phyloP scores from a whole-genome alignment of 2,888 invertebrate species.

The Blastobasis adustella region DNA sequence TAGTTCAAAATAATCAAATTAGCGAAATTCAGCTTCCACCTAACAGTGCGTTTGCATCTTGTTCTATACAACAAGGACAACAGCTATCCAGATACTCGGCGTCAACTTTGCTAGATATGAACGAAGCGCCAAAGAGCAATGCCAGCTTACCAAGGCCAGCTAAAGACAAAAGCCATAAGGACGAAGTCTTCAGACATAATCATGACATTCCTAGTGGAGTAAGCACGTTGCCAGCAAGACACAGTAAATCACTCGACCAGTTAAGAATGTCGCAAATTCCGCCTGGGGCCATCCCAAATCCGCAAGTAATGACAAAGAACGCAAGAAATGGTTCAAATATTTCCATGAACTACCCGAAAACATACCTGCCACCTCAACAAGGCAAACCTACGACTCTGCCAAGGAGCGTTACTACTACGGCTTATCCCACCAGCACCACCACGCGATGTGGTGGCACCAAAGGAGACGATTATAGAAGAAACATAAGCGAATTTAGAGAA shows the following conservation, averaged over 20 bases:
- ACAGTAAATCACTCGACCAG: conserved; percentile 89
- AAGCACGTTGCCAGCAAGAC: conserved; percentile 79
- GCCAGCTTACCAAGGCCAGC: conserved; percentile 37
- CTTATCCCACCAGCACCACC: conserved; percentile 62
- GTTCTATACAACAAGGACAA: conserved; percentile 61
- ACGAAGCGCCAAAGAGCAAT: conserved; percentile 41
- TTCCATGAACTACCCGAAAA: conserved; percentile 65
- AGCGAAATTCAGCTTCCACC: conserved; percentile 68
- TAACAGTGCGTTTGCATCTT: conserved; percentile 57
- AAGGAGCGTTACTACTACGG: conserved; percentile 63
- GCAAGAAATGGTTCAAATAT: conserved; percentile 54
- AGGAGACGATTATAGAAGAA: conserved; percentile 73
- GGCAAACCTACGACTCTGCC: conserved; percentile 66
- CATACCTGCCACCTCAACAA: conserved; percentile 54
- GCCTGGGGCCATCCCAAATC: conserved; percentile 25
- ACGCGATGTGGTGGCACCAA: conserved; percentile 52
- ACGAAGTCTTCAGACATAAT: conserved; percentile 50
- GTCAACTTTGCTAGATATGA: conserved; percentile 71
- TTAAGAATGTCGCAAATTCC: conserved; percentile 74
- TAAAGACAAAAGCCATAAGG: conserved; percentile 43
- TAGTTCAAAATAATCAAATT: conserved; percentile 71
- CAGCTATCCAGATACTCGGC: conserved; percentile 76
- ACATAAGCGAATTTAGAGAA: conserved; percentile 77
- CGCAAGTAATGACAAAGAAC: conserved; percentile 48
- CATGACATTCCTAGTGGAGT: conserved; percentile 63